Evolutionary conservation across 2,113 vertebrate genomes (phyloP).

Genomic region (Cyanoramphus novaezelandiae): DNA sequence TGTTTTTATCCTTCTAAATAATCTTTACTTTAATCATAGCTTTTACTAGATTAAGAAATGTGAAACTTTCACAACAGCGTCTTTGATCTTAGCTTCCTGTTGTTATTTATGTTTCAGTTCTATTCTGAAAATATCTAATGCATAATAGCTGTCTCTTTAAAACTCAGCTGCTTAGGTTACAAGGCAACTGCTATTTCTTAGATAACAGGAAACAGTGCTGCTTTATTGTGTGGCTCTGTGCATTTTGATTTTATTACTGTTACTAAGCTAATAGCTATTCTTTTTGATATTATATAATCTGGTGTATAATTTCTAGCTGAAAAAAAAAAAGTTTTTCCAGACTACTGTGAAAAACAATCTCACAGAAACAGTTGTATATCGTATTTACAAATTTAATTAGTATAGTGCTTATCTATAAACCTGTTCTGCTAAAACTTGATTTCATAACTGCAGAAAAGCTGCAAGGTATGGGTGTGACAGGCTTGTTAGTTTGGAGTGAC

Average conservation of each 20-base stretch:
- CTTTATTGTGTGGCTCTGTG: not conserved
- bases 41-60: not conserved
- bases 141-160: not conserved
- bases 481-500: accelerated
- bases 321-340: not conserved
- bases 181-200: not conserved
- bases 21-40: not conserved
- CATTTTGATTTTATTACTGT: not conserved
- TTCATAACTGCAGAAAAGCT: not conserved
- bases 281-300: not conserved
- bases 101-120: not conserved
- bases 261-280: not conserved
- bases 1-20: not conserved
- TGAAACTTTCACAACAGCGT: not conserved
- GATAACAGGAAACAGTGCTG: not conserved
- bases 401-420: not conserved
- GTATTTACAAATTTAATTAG: not conserved
- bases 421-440: not conserved
- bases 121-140: not conserved
- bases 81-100: not conserved
- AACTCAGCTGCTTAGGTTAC: not conserved
- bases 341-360: not conserved
- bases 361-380: not conserved
- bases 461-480: accelerated
- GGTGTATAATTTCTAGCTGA: not conserved